Conservation (phyloP, 2,888 invertebrate genomes). For the Drosophila stalkeri region DNA sequence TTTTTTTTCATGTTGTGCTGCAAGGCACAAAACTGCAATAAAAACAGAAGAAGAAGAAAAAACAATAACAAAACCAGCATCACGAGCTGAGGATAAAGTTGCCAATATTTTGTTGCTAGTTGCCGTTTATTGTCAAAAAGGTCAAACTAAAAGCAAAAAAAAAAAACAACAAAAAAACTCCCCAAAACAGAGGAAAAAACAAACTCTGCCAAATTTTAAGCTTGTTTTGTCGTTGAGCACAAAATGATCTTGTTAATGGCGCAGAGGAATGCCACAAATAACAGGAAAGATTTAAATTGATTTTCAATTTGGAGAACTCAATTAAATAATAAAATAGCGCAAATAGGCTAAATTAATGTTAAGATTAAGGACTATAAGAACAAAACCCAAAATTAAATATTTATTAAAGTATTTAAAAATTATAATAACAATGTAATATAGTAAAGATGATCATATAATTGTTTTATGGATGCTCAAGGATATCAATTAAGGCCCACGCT, state of each 20-base stretch:
- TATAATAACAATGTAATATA: too few relatives aligned
- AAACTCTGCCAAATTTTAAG: constrained; percentile 18
- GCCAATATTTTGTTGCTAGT: constrained; percentile 64
- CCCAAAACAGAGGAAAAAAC: constrained; percentile 24
- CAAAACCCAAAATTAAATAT: neutral
- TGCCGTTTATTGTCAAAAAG: constrained; percentile 47
- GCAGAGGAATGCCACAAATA: neutral
- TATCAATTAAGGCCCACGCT: neutral
- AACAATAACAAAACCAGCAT: constrained; percentile 64
- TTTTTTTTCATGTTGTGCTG: constrained; percentile 27
- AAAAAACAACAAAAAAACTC: neutral
- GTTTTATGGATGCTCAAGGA: neutral
- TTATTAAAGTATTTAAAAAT: too few relatives aligned
- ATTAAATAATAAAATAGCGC: neutral
- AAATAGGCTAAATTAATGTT: neutral
- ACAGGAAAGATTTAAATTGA: constrained; percentile 1
- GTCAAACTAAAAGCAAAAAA: constrained; percentile 49
- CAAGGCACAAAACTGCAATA: constrained; percentile 49
- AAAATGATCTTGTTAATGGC: constrained; percentile 58
- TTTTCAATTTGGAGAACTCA: constrained; percentile 2
- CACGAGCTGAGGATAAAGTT: constrained; percentile 77
- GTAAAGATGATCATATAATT: too few relatives aligned
- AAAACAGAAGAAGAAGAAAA: constrained; percentile 21
- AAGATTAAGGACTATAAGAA: neutral
- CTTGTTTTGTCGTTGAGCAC: constrained; percentile 35